Conservation (phyloP, 2,113 vertebrate species). For the Lepus europaeus region DNA sequence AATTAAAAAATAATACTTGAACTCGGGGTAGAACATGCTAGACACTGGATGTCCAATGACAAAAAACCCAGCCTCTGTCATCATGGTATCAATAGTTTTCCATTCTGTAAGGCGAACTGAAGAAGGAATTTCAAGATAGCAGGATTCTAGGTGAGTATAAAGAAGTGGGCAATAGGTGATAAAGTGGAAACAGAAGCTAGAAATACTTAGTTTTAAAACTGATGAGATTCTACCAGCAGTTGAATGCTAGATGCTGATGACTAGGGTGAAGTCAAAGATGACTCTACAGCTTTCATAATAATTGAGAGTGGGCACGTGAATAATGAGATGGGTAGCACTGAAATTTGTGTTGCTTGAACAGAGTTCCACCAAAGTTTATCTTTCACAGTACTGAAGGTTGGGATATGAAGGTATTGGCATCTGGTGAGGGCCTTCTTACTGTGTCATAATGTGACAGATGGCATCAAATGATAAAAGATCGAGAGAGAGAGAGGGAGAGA, state of each 20-base stretch:
- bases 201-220: not conserved
- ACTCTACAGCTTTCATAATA: not conserved
- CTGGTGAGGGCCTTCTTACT: not conserved
- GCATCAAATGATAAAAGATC: not conserved
- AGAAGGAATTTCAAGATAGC: not conserved
- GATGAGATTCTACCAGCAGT: not conserved
- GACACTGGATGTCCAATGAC: not conserved
- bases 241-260: not conserved
- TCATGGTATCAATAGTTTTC: not conserved
- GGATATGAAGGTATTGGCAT: not conserved
- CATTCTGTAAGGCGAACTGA: not conserved
- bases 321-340: not conserved
- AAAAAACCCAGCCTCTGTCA: not conserved
- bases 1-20: not conserved
- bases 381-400: not conserved
- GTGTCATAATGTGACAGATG: not conserved
- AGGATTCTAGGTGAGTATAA: not conserved
- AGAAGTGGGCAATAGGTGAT: not conserved
- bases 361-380: not conserved
- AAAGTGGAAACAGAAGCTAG: not conserved
- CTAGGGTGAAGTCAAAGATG: not conserved
- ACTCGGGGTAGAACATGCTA: not conserved
- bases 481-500: not conserved
- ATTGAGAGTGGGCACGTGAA: not conserved
- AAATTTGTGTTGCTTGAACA: not conserved